These are phyloP conservation scores for Cosmorhoe ocellata DNA, from an alignment of 2,888 invertebrate species.

Conservation along the genomic window DNA sequence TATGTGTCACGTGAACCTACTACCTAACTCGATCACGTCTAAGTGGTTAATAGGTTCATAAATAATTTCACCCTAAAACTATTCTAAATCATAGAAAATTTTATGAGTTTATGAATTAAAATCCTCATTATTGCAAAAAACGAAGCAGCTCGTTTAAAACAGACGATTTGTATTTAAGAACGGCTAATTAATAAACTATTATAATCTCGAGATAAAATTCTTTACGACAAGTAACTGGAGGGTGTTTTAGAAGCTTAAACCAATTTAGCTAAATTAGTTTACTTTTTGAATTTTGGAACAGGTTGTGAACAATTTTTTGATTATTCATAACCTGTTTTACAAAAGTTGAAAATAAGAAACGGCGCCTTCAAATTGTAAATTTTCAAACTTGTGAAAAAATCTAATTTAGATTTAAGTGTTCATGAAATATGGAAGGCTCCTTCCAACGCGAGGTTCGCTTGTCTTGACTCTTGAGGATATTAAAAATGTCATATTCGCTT, in stretches of 20 bases:
- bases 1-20: background rate
- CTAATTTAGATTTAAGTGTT: constrained; percentile 68
- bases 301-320: constrained; percentile 20
- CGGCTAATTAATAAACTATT: constrained; percentile 19
- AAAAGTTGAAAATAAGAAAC: constrained; percentile 26
- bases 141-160: constrained; percentile 5
- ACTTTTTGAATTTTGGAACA: too few relatives aligned
- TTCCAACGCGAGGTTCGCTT: constrained; percentile 54
- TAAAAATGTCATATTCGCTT: constrained; percentile 63
- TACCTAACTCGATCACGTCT: too few relatives aligned
- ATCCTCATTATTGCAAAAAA: too few relatives aligned
- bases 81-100: too few relatives aligned
- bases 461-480: constrained; percentile 64
- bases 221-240: constrained; percentile 21
- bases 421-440: constrained; percentile 70
- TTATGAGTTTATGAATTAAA: too few relatives aligned
- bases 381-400: constrained; percentile 49
- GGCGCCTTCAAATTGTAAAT: constrained; percentile 26
- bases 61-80: too few relatives aligned
- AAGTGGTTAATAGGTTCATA: too few relatives aligned
- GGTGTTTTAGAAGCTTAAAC: constrained; percentile 30
- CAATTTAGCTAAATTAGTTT: constrained; percentile 30
- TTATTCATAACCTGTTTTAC: constrained; percentile 30
- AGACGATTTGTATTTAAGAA: constrained; percentile 5
- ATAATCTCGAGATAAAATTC: constrained; percentile 19